phyloP scores from a whole-genome alignment of 2,797 vertebrate species.

The Myiothlypis coronata region DNA sequence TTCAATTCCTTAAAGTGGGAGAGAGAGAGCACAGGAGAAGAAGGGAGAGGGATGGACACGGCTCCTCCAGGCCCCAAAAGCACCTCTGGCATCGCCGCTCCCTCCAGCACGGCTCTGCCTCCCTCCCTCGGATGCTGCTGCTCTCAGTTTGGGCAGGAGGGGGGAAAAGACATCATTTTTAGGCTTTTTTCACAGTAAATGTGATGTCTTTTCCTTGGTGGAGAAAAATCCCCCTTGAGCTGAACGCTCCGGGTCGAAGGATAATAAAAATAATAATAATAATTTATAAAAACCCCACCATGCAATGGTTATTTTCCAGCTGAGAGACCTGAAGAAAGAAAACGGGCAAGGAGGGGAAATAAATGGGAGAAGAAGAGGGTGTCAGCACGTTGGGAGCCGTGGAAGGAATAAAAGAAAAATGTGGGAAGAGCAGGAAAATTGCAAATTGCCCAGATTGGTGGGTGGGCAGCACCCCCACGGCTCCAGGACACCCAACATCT shows the following conservation, averaged over 20 bases:
- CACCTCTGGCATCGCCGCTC: not conserved
- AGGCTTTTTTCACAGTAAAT: conserved; percentile 68
- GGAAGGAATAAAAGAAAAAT: not conserved
- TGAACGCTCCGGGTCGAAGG: not conserved
- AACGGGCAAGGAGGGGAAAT: not conserved
- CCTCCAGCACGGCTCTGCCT: not conserved
- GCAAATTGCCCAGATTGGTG: not conserved
- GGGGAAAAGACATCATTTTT: conserved; percentile 23
- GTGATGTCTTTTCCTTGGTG: conserved; percentile 7
- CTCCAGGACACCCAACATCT: conserved; percentile 21
- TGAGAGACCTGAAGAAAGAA: not conserved
- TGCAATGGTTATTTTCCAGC: not conserved
- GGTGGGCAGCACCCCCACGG: not conserved
- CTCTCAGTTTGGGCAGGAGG: conserved; percentile 1
- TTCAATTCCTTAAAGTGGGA: not conserved
- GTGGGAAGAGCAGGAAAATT: not conserved
- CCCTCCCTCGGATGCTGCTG: not conserved
- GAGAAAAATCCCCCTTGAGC: not conserved
- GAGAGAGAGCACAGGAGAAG: not conserved
- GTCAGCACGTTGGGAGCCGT: not conserved
- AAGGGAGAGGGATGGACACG: not conserved
- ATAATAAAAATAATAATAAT: not conserved
- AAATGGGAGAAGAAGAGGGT: not conserved
- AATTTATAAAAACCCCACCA: not conserved
- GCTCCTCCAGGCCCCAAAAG: not conserved